Evolutionary conservation across 2,113 vertebrate genomes (phyloP).

Genomic region (Eulemur rufifrons): DNA sequence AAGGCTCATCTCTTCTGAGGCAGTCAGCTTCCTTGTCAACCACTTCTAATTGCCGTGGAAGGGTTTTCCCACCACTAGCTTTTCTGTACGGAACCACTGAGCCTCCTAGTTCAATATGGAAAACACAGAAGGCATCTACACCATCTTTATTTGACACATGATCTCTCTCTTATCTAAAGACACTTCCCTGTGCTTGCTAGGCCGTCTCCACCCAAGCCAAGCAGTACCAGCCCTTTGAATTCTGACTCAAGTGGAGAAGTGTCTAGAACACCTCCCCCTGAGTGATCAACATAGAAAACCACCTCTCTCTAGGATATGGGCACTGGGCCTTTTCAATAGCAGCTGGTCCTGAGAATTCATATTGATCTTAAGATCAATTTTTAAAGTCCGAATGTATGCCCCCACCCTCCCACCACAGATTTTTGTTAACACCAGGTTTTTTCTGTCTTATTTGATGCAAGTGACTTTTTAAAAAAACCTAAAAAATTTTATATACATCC

Average conservation of each 20-base stretch:
- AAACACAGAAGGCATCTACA: not conserved
- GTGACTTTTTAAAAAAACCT: not conserved
- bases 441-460: not conserved
- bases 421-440: not conserved
- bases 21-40: not conserved
- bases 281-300: not conserved
- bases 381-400: not conserved
- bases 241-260: not conserved
- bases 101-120: not conserved
- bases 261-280: not conserved
- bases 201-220: not conserved
- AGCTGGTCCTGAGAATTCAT: not conserved
- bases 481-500: not conserved
- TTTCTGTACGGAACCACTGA: not conserved
- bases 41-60: not conserved
- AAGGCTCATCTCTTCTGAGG: not conserved
- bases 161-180: not conserved
- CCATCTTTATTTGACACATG: not conserved
- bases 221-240: not conserved
- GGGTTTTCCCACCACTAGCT: not conserved
- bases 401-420: not conserved
- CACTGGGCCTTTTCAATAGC: not conserved
- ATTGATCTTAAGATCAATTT: not conserved
- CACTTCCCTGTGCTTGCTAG: not conserved
- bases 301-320: not conserved